Percentiles rank a stretch among this genome's conserved stretches.
Evolutionary conservation across 2,113 vertebrate species (phyloP).

Genomic region (Benitochromis conjunctus): DNA sequence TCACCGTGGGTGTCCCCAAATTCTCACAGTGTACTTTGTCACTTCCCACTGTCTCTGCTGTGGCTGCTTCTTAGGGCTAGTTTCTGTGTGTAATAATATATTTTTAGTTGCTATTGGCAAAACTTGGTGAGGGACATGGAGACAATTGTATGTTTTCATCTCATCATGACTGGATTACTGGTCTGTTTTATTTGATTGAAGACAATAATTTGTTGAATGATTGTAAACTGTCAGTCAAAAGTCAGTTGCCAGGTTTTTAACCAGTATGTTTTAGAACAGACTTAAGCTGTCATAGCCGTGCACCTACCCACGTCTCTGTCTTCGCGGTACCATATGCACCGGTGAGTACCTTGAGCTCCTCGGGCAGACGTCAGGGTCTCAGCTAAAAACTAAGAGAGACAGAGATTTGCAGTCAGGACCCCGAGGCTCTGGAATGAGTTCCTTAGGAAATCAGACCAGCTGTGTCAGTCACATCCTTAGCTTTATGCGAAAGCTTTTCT

Average conservation of each 20-base stretch:
- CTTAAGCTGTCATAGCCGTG: background rate
- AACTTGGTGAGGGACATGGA: background rate
- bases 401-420: background rate
- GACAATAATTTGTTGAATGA: background rate
- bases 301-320: background rate
- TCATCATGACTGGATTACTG: background rate
- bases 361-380: background rate
- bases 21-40: slow-evolving; percentile 34
- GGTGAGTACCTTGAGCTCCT: background rate
- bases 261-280: background rate
- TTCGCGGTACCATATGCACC: background rate
- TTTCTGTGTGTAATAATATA: background rate
- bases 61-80: background rate
- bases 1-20: slow-evolving; percentile 41
- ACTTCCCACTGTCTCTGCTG: background rate
- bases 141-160: background rate
- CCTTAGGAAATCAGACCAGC: background rate
- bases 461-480: background rate
- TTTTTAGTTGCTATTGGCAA: background rate
- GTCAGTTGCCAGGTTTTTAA: background rate
- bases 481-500: background rate
- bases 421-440: background rate
- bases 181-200: background rate
- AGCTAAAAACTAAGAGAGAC: background rate
- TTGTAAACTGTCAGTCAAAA: background rate